Base-by-base conservation (phyloP, 2,113 vertebrate species). In the Anolis carolinensis region DNA sequence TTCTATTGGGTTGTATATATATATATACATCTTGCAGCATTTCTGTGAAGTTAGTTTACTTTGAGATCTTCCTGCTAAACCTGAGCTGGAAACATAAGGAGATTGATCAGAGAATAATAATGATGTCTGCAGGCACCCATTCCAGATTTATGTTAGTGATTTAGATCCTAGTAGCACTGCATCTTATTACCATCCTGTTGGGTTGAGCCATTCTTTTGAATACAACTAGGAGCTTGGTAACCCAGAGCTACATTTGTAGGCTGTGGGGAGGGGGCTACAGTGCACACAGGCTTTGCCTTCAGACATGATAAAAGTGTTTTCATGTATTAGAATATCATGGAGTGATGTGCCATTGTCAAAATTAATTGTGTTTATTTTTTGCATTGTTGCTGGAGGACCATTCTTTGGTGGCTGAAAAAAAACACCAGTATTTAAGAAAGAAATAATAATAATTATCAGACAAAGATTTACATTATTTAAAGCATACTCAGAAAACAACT, bases 381-480 rank as follows among this genome's bases (percentile, higher is more conserved):
- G 63, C 74, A 67, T 85, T 84, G 7, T 78, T 88, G 68, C 63
- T 73, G 1, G 5, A 18, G 30, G 23, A 63, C 23, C 20, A 81
- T 10, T 75, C 25, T 16, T 86, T 65, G 1, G 2, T 77, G 82
- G 20, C 65, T 88, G 30, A 73, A 89, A 88, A 59, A 0, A 86
- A 30, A 65, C 7, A 44, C 36, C 63, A 62, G 14, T 18, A 5
- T 34, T 81, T 55, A 80, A 91, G 84, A 90, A 73, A 89, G 48
- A 52, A 30, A 13, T 44, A 44, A 21, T 30, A 34, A 48, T 18
- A 16, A n/a, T 78, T 85, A 72, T 70, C 82, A 87, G 62, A 88
- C 84, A 86, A 70, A 82, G 7, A 88, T 62, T 84, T 75, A 39
- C 32, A 93, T 92, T 59, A 88, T 95, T 95, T 93, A 94, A 92